Evolutionary conservation across 2,888 invertebrate species (phyloP), one percentile per base, ranked within the genome.

Genomic region (Drosophila multiciliata): DNA sequence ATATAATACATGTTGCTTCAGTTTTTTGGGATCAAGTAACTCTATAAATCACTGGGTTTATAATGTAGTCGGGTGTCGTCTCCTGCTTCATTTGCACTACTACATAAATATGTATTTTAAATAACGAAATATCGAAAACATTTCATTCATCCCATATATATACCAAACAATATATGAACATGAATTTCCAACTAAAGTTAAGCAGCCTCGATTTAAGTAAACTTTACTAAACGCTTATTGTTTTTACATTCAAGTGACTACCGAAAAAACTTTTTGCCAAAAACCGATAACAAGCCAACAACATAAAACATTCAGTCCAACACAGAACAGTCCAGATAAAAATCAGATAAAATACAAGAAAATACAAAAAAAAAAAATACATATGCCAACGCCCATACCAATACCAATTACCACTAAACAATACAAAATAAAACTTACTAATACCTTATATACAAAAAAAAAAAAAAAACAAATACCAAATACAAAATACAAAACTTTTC

Each of bases 401-500:
- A 52, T 78, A 79, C 68, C 20, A 45, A 23, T 45, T 23, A 45
- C 23, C 45, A 23, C 29, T 29, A 29, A 29, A 29, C 45, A 45
- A 45, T 1, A 45, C 45, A 45, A 63, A 55, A 23, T 57, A 29
- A 35, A 60, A 50, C 67, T 54, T 61, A 75, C 75, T 60, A 63
- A 71, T 55, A 20, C 63, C 54, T 65, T n/a, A 32, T 15, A 60
- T 15, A 42, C 42, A 52, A 35, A 48, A 62, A 55, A 52, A 35
- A 48, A 62, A 55, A 50, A 49, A 64, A 17, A 23, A 11, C 48
- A 38, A 75, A 52, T 52, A 61, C 68, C 66, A 20, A 50, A 48
- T 50, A 68, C 52, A 69, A 67, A 75, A 74, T 70, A 72, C 78
- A 72, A 71, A 80, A 68, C 68, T 86, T 87, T 84, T 84, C 73